phyloP scores from a whole-genome alignment of 2,113 vertebrate genomes.

The Gasterosteus nipponicus region DNA sequence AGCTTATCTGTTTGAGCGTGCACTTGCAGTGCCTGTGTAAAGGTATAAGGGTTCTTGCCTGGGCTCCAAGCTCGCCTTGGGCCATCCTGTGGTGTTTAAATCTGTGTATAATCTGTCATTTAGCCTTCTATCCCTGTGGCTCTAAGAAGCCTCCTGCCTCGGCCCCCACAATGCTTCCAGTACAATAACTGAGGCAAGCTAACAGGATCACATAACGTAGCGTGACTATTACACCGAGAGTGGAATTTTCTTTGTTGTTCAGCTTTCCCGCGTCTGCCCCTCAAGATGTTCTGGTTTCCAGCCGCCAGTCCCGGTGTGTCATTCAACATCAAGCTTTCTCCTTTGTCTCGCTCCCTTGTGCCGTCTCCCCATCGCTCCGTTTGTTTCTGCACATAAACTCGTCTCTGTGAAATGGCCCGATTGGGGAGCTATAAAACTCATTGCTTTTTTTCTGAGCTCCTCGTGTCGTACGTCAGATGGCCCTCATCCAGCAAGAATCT shows the following conservation, averaged over 20 bases:
- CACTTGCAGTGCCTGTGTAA: constrained; percentile 42
- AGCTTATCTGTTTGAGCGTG: constrained; percentile 52
- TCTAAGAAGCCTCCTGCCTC: constrained; percentile 53
- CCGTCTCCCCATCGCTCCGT: neutral
- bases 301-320: constrained; percentile 3
- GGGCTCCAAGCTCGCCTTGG: constrained; percentile 65
- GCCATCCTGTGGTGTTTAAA: constrained; percentile 72
- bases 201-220: constrained; percentile 66
- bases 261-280: constrained; percentile 28
- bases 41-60: constrained; percentile 50
- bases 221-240: constrained; percentile 59
- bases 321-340: constrained; percentile 25
- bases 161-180: constrained; percentile 54
- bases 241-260: constrained; percentile 49
- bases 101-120: constrained; percentile 74
- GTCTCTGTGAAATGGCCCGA: neutral
- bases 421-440: neutral
- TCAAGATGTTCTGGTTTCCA: constrained; percentile 31
- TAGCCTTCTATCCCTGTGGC: constrained; percentile 56
- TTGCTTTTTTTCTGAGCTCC: neutral
- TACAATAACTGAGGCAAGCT: constrained; percentile 61
- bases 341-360: neutral
- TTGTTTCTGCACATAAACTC: neutral
- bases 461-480: neutral
- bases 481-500: neutral